phyloP scores from a whole-genome alignment of 2,113 vertebrate genomes.

The Cyrtonyx montezumae region DNA sequence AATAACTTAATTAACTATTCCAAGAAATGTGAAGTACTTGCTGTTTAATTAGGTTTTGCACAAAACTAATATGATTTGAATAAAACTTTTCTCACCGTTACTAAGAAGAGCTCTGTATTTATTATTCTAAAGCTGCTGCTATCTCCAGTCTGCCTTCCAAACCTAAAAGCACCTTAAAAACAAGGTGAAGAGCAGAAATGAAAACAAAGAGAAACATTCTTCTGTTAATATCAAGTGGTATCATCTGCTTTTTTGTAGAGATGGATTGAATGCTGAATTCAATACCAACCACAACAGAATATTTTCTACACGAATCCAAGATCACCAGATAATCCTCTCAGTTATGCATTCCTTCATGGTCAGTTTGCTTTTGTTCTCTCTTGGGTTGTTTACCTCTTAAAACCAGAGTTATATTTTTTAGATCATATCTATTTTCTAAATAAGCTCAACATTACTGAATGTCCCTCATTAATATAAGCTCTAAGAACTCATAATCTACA shows the following conservation, averaged over 20 bases:
- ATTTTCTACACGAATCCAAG: neutral
- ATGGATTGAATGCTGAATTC: neutral
- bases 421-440: conserved; percentile 34
- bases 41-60: neutral
- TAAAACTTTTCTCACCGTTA: neutral
- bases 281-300: neutral
- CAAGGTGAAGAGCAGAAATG: neutral
- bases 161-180: neutral
- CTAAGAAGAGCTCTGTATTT: neutral
- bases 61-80: neutral
- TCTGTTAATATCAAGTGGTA: neutral
- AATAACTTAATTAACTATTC: neutral
- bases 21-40: neutral
- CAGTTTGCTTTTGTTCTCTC: conserved; percentile 45
- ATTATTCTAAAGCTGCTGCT: neutral
- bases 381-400: conserved; percentile 10
- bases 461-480: neutral
- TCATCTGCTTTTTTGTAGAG: neutral
- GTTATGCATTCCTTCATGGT: neutral
- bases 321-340: neutral
- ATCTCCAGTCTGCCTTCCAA: neutral
- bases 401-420: neutral
- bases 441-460: neutral
- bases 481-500: neutral
- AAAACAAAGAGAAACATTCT: neutral